Evolutionary conservation across 2,888 invertebrate species (phyloP).

Genomic region (Helicoverpa assulta): DNA sequence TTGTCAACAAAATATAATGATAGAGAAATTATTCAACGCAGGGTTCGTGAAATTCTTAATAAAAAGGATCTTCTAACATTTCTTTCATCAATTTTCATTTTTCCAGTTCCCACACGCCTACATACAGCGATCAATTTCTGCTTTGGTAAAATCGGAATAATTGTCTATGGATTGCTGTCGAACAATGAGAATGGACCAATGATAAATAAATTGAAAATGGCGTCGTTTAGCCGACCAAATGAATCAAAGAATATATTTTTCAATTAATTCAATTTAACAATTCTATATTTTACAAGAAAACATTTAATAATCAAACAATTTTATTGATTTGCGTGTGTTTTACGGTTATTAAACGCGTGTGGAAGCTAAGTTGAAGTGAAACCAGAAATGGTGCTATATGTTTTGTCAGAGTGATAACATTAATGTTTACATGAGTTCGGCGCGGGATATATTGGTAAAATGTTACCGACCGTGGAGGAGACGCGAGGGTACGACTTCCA

Average conservation of each 20-base stretch:
- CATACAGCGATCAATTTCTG: not conserved
- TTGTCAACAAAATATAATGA: no score
- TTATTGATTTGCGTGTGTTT: conserved; percentile 65
- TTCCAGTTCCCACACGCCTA: not conserved
- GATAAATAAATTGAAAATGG: conserved; percentile 85
- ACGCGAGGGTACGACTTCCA: conserved; percentile 94
- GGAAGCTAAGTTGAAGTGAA: conserved; percentile 72
- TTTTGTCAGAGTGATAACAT: conserved; percentile 79
- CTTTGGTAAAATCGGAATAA: conserved; percentile 11
- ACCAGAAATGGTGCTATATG: conserved; percentile 75
- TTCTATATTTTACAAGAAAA: conserved; percentile 40
- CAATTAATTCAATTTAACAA: conserved; percentile 69
- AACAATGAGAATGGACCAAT: conserved; percentile 59
- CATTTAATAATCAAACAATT: conserved; percentile 45
- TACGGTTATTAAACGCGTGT: conserved; percentile 57
- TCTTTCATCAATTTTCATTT: no score
- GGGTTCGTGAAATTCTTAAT: no score
- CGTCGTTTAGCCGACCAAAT: conserved; percentile 88
- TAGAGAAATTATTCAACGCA: no score
- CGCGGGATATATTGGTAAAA: conserved; percentile 80
- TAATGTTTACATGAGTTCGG: conserved; percentile 86
- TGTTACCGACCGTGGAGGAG: conserved; percentile 89
- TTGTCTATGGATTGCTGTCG: conserved; percentile 53
- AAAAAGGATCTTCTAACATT: no score
- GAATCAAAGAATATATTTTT: conserved; percentile 81